Evolutionary conservation across 2,797 vertebrate species (phyloP), one percentile per base, ranked within the genome.

Genomic region (Taeniopygia guttata): DNA sequence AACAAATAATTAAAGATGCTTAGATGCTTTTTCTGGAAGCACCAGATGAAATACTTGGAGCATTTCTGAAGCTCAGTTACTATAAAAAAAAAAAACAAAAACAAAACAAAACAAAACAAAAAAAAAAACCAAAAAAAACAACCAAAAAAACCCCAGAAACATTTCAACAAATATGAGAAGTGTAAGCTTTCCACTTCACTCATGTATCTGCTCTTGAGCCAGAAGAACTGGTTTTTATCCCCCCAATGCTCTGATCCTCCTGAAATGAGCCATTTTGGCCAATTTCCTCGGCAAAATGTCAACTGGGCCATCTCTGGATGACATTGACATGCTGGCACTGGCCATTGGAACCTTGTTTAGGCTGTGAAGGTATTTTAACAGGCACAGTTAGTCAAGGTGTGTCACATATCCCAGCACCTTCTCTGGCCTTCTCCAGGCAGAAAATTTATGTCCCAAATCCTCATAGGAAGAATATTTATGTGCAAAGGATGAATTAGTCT

Each of bases 321-420:
- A 30, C 25, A 17, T 29, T 58, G 46, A 60, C 34, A 75, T 0
- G 0, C 42, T 87, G 46, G 29, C 59, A 56, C 34, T 26, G 38
- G 43, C 30, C 60, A 46, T 0, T 14, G 10, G 69, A 54, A 38
- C 30, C 26, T 58, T 82, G 59, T 13, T 29, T 63, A 77, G 67
- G 51, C 45, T 85, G 16, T 45, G 46, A 78, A 90, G 25, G 14
- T 32, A 8, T 5, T 66, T 48, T 22, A 58, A 58, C 20, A 88
- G 30, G 22, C 20, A 45, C 22, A 11, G 34, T 34, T 42, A 49
- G 22, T 21, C 49, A 64, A 46, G n/a, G 36, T 26, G 25, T 14
- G 43, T 13, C 9, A 3, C 49, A 27, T 9, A 56, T 16, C 42
- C 83, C 58, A 60, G 5, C 0, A 0, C 45, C 48, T 87, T 52